phyloP scores from a whole-genome alignment of 2,113 vertebrate species.

The Apodemus speciosus region DNA sequence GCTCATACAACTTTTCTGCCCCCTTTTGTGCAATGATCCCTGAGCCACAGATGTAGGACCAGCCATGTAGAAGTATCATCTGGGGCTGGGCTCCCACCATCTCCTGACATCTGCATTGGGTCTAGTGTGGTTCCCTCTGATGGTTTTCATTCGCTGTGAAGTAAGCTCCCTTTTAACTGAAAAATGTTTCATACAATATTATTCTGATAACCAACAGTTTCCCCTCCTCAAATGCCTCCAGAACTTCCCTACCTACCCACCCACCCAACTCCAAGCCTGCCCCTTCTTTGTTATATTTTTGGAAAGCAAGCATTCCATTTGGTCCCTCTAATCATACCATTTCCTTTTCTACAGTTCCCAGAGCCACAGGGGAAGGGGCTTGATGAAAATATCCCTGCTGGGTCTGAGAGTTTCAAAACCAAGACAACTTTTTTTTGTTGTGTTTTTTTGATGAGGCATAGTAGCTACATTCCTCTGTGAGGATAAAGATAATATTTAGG shows the following conservation, averaged over 20 bases:
- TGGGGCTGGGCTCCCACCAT: not conserved
- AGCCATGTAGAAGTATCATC: not conserved
- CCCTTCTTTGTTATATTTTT: not conserved
- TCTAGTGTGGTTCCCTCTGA: not conserved
- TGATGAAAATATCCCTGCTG: not conserved
- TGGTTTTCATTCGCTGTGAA: not conserved
- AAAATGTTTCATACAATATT: not conserved
- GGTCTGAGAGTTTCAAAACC: not conserved
- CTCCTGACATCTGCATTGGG: not conserved
- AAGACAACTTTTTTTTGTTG: not conserved
- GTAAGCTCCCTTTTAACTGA: not conserved
- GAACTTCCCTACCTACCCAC: not conserved
- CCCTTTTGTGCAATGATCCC: not conserved
- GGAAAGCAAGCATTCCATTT: not conserved
- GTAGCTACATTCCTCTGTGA: not conserved
- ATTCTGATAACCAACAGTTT: not conserved
- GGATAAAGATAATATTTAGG: not conserved
- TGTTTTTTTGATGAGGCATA: not conserved
- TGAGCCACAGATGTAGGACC: not conserved
- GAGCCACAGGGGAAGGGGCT: not conserved
- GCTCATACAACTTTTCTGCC: not conserved
- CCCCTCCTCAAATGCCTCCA: not conserved
- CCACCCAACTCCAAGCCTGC: not conserved
- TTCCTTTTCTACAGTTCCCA: not conserved
- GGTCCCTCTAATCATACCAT: not conserved